Conservation (phyloP, 2,113 vertebrate genomes). For the Ifrita kowaldi region DNA sequence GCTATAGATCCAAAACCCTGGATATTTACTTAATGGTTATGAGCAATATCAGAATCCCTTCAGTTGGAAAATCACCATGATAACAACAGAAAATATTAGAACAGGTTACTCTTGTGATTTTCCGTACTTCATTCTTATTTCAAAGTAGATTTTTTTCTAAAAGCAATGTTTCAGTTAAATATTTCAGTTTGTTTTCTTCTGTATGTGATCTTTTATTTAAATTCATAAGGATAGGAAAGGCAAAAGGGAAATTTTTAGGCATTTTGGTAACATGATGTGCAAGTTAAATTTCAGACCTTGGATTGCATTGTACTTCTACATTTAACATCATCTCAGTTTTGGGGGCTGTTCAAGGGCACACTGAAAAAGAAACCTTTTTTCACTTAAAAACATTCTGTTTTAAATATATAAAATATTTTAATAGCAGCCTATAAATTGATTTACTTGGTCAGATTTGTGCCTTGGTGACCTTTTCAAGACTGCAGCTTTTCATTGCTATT, state of each 20-base stretch:
- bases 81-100: not conserved
- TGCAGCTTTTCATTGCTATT: not conserved
- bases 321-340: not conserved
- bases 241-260: not conserved
- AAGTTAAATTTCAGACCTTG: not conserved
- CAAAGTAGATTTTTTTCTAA: not conserved
- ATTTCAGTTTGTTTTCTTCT: not conserved
- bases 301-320: not conserved
- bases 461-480: not conserved
- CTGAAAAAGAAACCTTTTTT: not conserved
- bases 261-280: not conserved
- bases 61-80: not conserved
- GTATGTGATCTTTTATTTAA: not conserved
- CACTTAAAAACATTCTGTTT: not conserved
- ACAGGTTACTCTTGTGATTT: not conserved
- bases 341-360: not conserved
- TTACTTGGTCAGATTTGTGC: not conserved
- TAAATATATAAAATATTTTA: not conserved
- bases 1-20: not conserved
- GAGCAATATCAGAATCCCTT: constrained; percentile 17
- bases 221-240: not conserved
- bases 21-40: constrained; percentile 28
- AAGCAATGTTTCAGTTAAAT: not conserved
- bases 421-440: not conserved
- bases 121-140: not conserved